A percentile compares a stretch with the other conserved stretches of the same genome.
phyloP scores from a whole-genome alignment of 2,888 invertebrate genomes.

The Drosophila parthenogenetica region DNA sequence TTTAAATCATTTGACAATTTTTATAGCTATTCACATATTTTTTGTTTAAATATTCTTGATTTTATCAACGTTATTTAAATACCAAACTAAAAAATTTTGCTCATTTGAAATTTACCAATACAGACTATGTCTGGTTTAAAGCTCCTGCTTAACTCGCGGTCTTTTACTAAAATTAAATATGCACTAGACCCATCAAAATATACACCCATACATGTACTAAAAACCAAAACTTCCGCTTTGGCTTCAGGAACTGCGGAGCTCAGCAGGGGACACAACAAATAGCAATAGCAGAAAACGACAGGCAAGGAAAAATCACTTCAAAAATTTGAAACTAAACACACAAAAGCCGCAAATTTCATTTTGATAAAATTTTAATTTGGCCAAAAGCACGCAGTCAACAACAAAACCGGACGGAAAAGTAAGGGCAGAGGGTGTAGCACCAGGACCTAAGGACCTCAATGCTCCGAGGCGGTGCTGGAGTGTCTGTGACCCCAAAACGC shows the following conservation, averaged over 20 bases:
- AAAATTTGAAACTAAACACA: conserved; percentile 78
- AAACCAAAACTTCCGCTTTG: conserved; percentile 54
- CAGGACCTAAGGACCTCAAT: conserved; percentile 16
- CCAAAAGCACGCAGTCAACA: conserved; percentile 56
- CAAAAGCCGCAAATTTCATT: conserved; percentile 80
- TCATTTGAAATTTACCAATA: not conserved
- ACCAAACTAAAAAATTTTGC: too few species aligned
- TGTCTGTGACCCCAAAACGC: conserved; percentile 58
- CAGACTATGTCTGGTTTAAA: conserved; percentile 27
- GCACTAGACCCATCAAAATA: conserved; percentile 22
- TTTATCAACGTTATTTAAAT: too few species aligned
- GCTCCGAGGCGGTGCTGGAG: conserved; percentile 6
- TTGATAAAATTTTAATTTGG: conserved; percentile 81
- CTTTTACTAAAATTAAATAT: conserved; percentile 29
- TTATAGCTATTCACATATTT: too few species aligned
- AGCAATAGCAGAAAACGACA: conserved; percentile 3
- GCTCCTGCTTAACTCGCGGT: conserved; percentile 12
- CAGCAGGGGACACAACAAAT: conserved; percentile 33
- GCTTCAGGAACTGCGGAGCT: conserved; percentile 45
- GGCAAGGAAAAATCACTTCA: conserved; percentile 69
- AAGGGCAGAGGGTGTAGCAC: not conserved
- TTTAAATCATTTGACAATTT: too few species aligned
- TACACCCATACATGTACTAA: conserved; percentile 9
- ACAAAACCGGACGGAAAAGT: conserved; percentile 19
- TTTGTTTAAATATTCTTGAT: too few species aligned